Conservation (phyloP, 2,113 vertebrate species). For the Terrapene triunguis region DNA sequence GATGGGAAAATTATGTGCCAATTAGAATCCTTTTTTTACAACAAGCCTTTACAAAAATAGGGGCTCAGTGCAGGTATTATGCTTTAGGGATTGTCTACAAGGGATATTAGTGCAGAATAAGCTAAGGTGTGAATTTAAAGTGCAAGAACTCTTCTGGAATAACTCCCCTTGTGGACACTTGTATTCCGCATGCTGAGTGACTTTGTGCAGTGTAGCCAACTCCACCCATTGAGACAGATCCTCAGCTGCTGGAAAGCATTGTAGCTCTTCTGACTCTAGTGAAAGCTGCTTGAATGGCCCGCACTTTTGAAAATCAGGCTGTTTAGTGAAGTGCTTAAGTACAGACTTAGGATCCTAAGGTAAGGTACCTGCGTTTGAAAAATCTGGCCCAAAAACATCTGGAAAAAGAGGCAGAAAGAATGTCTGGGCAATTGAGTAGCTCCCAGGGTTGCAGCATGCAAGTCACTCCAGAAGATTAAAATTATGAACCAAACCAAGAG, state of each 20-base stretch:
- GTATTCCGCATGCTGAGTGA: not conserved
- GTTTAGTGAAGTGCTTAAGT: not conserved
- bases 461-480: not conserved
- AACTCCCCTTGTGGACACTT: not conserved
- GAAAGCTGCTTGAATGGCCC: not conserved
- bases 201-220: rapidly evolving
- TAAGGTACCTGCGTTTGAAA: constrained; percentile 1
- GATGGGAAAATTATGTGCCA: not conserved
- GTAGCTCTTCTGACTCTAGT: rapidly evolving
- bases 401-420: not conserved
- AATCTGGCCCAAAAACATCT: not conserved
- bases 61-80: not conserved
- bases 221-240: rapidly evolving
- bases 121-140: not conserved
- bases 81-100: not conserved
- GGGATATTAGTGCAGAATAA: not conserved
- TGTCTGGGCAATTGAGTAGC: rapidly evolving
- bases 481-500: not conserved
- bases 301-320: not conserved
- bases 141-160: not conserved
- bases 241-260: rapidly evolving
- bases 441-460: not conserved
- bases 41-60: not conserved
- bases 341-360: not conserved
- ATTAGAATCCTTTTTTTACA: not conserved